Conservation (phyloP, 1,140 invertebrate genomes). For the Dreissena rostriformis region DNA sequence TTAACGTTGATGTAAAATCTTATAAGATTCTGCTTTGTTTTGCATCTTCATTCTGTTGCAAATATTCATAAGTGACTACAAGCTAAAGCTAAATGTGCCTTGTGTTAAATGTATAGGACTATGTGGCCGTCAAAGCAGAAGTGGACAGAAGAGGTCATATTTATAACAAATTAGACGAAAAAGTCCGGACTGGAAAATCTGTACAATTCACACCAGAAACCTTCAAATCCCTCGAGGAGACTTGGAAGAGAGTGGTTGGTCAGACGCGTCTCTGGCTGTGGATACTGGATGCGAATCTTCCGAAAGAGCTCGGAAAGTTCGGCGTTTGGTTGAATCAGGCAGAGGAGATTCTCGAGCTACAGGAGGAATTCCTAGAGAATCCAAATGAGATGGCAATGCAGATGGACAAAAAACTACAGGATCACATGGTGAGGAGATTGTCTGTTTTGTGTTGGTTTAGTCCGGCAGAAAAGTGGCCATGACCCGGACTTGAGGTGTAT, state of each 20-base stretch:
- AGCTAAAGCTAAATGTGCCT: too few species aligned
- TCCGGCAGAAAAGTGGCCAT: not conserved
- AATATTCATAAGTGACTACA: too few species aligned
- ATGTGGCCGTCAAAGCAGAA: conserved; percentile 76
- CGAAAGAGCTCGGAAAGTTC: conserved; percentile 90
- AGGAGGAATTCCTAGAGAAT: conserved; percentile 65
- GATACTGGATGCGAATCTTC: conserved; percentile 89
- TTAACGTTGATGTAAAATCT: too few species aligned
- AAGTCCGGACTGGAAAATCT: conserved; percentile 67
- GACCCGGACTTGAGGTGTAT: not conserved
- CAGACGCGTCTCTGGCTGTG: conserved; percentile 79
- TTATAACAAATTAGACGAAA: conserved; percentile 72
- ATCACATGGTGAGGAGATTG: conserved; percentile 86
- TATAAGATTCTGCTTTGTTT: too few species aligned
- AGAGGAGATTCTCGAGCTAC: conserved; percentile 87
- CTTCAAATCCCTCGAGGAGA: conserved; percentile 69
- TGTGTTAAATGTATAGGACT: conserved; percentile 64
- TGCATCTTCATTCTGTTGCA: too few species aligned
- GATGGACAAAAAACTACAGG: conserved; percentile 90
- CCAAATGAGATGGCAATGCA: conserved; percentile 68
- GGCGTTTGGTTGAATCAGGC: conserved; percentile 95
- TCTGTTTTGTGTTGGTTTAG: not conserved
- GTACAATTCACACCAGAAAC: conserved; percentile 67
- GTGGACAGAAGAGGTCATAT: conserved; percentile 71
- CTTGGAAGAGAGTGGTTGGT: conserved; percentile 70